Evolutionary conservation across 2,113 vertebrate genomes (phyloP).

Genomic region (Chloropsis cyanopogon): DNA sequence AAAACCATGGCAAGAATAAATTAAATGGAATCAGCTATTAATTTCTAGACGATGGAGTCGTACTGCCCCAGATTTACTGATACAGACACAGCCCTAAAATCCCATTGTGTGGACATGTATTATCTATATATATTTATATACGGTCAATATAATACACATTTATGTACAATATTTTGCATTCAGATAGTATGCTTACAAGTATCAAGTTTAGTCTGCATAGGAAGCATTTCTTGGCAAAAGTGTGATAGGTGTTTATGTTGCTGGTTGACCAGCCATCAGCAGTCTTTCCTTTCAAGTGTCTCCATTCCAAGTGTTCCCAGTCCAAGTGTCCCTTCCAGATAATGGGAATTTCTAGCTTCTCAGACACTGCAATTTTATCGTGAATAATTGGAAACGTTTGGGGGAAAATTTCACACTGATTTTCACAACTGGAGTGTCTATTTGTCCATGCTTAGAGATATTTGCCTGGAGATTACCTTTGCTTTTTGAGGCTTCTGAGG

Average conservation of each 20-base stretch:
- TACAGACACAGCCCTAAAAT: neutral
- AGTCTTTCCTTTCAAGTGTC: neutral
- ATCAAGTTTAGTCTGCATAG: neutral
- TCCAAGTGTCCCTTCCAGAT: neutral
- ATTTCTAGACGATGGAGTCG: neutral
- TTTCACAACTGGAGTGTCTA: neutral
- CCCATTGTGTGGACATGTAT: neutral
- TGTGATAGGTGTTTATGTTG: neutral
- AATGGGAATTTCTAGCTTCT: neutral
- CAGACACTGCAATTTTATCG: neutral
- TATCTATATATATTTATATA: neutral
- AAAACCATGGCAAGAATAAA: constrained; percentile 1
- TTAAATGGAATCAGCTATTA: neutral
- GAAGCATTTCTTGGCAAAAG: neutral
- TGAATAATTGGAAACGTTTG: neutral
- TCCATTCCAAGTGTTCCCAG: neutral
- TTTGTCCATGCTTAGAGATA: neutral
- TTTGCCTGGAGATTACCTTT: neutral
- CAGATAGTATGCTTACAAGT: neutral
- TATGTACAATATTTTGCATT: neutral
- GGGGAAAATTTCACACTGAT: neutral
- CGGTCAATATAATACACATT: neutral
- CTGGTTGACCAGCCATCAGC: neutral
- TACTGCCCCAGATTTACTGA: neutral
- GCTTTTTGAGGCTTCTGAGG: neutral